Percentiles rank a stretch among this genome's conserved stretches.
Evolutionary conservation across 2,888 invertebrate species (phyloP).

Genomic region (Holacanthella duospinosa): DNA sequence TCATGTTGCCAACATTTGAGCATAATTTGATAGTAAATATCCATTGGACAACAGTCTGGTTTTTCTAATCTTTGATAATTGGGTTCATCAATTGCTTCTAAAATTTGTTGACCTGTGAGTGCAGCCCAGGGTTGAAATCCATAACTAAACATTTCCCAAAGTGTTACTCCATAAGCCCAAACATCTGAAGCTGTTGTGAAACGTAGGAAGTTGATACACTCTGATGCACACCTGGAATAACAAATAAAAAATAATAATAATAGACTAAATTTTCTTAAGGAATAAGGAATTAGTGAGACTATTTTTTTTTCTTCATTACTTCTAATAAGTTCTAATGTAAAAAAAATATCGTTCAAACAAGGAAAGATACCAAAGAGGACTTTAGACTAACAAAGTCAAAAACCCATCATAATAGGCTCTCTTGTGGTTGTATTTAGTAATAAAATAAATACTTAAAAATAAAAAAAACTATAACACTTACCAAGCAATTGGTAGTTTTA

Average conservation of each 20-base stretch:
- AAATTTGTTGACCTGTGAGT: constrained; percentile 81
- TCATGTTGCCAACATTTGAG: constrained; percentile 94
- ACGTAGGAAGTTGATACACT: constrained; percentile 87
- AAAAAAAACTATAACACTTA: constrained; percentile 40
- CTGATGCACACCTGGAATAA: constrained; percentile 76
- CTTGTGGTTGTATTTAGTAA: no score
- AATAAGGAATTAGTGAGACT: no score
- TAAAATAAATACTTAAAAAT: background rate
- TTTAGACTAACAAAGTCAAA: no score
- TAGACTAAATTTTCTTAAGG: background rate
- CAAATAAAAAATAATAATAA: constrained; percentile 15
- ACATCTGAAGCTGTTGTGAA: constrained; percentile 96
- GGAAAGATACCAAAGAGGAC: no score
- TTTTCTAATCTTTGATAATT: constrained; percentile 80
- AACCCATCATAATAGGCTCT: no score
- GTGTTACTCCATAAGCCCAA: constrained; percentile 95
- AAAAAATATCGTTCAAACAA: no score
- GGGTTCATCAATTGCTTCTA: constrained; percentile 90
- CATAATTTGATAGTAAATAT: constrained; percentile 77
- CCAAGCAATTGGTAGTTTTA: constrained; percentile 97
- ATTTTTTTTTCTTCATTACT: no score
- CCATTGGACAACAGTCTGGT: constrained; percentile 88
- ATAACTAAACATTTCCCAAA: constrained; percentile 99
- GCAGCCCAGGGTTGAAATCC: constrained; percentile 98
- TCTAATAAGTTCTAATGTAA: no score